phyloP scores from a whole-genome alignment of 37 sponge, comb jelly and placozoan species.

The Beroe forskalii region DNA sequence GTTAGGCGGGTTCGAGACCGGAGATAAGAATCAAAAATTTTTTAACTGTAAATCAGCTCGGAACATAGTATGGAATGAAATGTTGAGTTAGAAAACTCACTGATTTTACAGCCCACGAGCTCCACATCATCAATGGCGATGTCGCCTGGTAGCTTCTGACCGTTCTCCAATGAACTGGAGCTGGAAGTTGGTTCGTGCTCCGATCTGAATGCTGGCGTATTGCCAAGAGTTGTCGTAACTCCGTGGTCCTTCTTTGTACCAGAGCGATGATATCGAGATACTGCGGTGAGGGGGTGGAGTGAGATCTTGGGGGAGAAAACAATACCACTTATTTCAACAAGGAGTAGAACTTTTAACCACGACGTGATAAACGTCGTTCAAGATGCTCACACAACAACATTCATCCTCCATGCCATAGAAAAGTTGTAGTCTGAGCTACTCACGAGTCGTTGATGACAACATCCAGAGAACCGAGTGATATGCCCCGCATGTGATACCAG shows the following conservation, averaged over 20 bases:
- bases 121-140: constrained; percentile 34
- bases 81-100: too few relatives aligned
- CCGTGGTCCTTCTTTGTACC: constrained; percentile 48
- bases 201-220: constrained; percentile 20
- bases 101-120: constrained; percentile 1
- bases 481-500: constrained; percentile 70
- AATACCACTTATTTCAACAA: too few relatives aligned
- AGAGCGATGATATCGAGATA: neutral
- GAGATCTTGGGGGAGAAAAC: neutral
- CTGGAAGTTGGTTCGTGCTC: constrained; percentile 41
- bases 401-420: too few relatives aligned
- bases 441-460: constrained; percentile 56
- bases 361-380: too few relatives aligned
- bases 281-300: neutral
- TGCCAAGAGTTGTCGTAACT: constrained; percentile 35
- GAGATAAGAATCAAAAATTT: too few relatives aligned
- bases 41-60: too few relatives aligned
- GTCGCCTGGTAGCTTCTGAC: neutral
- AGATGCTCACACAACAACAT: too few relatives aligned
- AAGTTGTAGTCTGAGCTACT: too few relatives aligned
- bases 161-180: constrained; percentile 25
- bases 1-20: too few relatives aligned
- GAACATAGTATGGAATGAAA: too few relatives aligned
- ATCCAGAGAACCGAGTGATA: constrained; percentile 65
- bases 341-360: too few relatives aligned